These are phyloP conservation scores for Leptobrachium leishanense DNA, from an alignment of 2,113 vertebrate genomes.

Conservation along the genomic window DNA sequence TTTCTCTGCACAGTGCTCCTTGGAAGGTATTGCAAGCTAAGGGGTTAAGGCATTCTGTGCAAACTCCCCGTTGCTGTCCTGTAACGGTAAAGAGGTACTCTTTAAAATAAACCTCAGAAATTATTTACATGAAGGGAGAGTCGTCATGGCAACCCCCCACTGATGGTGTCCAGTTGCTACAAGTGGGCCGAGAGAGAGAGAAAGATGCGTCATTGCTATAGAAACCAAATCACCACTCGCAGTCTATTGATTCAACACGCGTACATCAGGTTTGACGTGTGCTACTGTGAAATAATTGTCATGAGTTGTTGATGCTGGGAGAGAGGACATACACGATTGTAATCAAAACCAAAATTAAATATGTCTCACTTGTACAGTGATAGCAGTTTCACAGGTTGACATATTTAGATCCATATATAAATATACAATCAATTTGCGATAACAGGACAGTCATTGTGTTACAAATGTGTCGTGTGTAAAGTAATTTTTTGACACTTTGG, in stretches of 20 bases:
- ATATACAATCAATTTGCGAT: no score
- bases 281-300: neutral
- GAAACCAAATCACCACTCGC: slow-evolving; percentile 25
- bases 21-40: neutral
- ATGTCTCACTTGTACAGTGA: neutral
- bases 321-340: neutral
- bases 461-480: no score
- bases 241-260: slow-evolving; percentile 17
- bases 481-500: no score
- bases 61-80: neutral
- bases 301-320: neutral
- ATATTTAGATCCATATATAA: no score
- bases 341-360: neutral
- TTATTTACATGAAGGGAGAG: slow-evolving; percentile 23
- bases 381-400: no score
- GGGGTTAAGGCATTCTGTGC: neutral
- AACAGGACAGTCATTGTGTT: no score
- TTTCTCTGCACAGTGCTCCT: no score
- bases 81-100: neutral
- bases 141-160: slow-evolving; percentile 24
- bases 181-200: slow-evolving; percentile 3
- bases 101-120: slow-evolving; percentile 22
- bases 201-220: slow-evolving; percentile 34
- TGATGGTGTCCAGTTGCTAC: slow-evolving; percentile 1
- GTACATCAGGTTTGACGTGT: neutral